These are phyloP conservation scores for Timandra comae DNA, from an alignment of 2,888 invertebrate genomes.

Conservation along the genomic window DNA sequence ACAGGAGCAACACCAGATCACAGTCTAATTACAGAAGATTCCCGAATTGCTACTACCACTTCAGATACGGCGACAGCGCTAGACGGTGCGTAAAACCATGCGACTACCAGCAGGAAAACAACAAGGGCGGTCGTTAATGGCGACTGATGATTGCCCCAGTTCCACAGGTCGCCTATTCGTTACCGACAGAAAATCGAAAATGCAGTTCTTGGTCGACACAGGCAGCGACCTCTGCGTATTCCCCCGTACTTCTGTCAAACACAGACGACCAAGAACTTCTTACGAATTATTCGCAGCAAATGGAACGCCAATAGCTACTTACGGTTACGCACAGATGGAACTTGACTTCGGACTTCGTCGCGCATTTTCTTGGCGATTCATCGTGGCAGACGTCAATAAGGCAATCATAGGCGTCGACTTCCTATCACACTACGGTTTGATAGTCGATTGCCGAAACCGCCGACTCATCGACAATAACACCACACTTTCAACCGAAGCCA, in stretches of 20 bases:
- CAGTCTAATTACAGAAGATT: constrained; percentile 3
- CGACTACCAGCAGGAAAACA: constrained; percentile 11
- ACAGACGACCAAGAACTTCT: background rate
- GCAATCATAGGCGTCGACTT: constrained; percentile 41
- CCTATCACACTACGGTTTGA: constrained; percentile 26
- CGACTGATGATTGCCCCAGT: background rate
- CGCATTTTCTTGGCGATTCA: constrained; percentile 30
- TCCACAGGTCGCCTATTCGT: background rate
- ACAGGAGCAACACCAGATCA: constrained; percentile 2
- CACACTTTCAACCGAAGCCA: constrained; percentile 4
- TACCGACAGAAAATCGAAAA: background rate
- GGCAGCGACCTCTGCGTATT: too few species aligned
- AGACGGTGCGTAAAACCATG: constrained; percentile 7
- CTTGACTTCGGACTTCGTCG: constrained; percentile 15
- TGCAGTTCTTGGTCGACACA: too few species aligned
- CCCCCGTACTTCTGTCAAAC: constrained; percentile 8
- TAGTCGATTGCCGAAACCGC: constrained; percentile 28
- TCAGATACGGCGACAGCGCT: constrained; percentile 1
- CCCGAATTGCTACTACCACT: constrained; percentile 8
- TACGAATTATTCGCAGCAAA: constrained; percentile 1
- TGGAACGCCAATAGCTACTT: constrained; percentile 8
- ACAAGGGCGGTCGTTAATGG: constrained; percentile 15
- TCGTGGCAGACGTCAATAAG: constrained; percentile 30
- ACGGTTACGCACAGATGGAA: constrained; percentile 9
- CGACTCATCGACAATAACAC: constrained; percentile 21